Conservation (phyloP, 2,888 invertebrate genomes). For the Folsomia manolachei region DNA sequence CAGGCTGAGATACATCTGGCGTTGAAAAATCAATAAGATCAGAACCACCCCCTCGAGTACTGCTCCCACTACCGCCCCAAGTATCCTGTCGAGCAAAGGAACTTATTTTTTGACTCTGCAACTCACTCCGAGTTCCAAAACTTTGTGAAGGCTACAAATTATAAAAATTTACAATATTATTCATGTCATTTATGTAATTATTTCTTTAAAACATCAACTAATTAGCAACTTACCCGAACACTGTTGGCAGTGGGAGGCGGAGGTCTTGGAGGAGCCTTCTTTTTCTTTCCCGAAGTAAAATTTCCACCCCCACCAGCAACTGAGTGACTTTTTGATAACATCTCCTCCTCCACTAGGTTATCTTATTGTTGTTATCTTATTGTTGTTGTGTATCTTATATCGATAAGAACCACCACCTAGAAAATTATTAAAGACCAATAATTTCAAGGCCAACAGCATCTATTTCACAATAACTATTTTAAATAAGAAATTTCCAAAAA, state of each 20-base stretch:
- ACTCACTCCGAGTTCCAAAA: conserved; percentile 36
- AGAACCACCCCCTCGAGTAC: conserved; percentile 11
- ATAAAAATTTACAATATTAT: not conserved
- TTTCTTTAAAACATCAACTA: not conserved
- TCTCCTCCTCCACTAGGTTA: too few relatives aligned
- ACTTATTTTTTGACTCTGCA: conserved; percentile 17
- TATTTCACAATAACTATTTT: too few relatives aligned
- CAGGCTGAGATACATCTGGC: conserved; percentile 30
- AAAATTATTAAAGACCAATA: too few relatives aligned
- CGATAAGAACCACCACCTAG: too few relatives aligned
- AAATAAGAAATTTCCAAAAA: too few relatives aligned
- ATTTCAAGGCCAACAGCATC: too few relatives aligned
- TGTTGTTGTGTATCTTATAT: too few relatives aligned
- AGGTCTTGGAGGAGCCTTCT: conserved; percentile 47
- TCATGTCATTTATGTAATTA: not conserved
- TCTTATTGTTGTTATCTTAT: too few relatives aligned
- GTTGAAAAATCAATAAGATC: conserved; percentile 46
- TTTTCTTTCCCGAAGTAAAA: conserved; percentile 32
- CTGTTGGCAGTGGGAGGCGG: conserved; percentile 36
- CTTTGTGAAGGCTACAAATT: conserved; percentile 35
- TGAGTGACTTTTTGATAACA: conserved; percentile 36
- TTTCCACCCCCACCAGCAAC: conserved; percentile 21
- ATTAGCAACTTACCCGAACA: conserved; percentile 4
- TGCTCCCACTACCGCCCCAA: not conserved
- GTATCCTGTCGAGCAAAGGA: conserved; percentile 8